phyloP scores from a whole-genome alignment of 2,888 invertebrate species.

The Euzophera pinguis region DNA sequence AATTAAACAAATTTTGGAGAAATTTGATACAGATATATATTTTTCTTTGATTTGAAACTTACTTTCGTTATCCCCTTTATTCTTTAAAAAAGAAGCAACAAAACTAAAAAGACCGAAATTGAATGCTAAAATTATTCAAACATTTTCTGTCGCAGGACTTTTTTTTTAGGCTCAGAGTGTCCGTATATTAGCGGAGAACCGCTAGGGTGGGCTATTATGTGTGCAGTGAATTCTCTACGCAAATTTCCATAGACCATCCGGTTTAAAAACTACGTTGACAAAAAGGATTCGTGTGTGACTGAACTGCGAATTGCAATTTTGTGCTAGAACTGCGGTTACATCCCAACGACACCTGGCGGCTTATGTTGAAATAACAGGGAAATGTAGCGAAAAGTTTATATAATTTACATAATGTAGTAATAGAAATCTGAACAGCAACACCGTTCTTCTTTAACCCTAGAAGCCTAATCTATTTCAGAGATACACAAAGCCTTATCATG shows the following conservation, averaged over 20 bases:
- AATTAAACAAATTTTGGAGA: too few species aligned
- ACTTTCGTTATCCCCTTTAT: too few species aligned
- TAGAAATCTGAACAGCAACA: too few species aligned
- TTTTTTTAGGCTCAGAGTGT: not conserved
- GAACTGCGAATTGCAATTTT: conserved; percentile 6
- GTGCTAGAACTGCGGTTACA: not conserved
- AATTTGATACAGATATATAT: too few species aligned
- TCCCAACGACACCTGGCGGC: not conserved
- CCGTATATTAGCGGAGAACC: not conserved
- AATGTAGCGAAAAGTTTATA: not conserved
- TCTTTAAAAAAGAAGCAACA: too few species aligned
- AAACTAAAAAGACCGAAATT: too few species aligned
- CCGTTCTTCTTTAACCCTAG: too few species aligned
- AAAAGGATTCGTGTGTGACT: not conserved
- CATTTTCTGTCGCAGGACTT: not conserved
- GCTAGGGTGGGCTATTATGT: not conserved
- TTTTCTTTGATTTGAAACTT: too few species aligned
- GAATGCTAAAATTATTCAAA: not conserved
- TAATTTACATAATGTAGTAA: too few species aligned
- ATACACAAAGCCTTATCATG: too few species aligned
- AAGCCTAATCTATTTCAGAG: too few species aligned
- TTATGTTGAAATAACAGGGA: not conserved
- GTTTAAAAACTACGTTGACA: conserved; percentile 2
- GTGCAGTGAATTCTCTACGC: not conserved
- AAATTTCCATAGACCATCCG: conserved; percentile 2